Base-by-base conservation (phyloP, 1,140 invertebrate genomes). In the Aphis gossypii region DNA sequence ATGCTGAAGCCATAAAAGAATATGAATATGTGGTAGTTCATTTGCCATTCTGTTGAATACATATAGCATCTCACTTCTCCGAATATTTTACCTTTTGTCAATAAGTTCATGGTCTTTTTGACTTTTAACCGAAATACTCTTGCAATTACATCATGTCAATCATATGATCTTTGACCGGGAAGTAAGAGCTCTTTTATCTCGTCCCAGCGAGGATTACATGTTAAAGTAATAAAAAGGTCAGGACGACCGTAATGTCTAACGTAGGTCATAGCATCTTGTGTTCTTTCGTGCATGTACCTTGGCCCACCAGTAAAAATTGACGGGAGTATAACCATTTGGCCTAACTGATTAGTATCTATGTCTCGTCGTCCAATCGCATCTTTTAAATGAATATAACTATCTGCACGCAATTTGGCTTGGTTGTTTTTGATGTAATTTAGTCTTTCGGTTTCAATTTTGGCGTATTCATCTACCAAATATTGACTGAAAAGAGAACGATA, bases 391-490 rank as follows among this genome's bases (percentile, higher is more conserved):
- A 56, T 21, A 56, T 23, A 56, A 56, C 23, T 56, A 23, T 56
- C 54, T 23, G 54, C 21, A 23, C 51, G 20, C 51, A 54, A 20
- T 21, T 54, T 54, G 21, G 18, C 94, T 94, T 96, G 96, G 95
- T 96, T 95, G 18, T 94, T 94, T 93, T 94, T 82, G 44, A 96
- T 95, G 94, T 94, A 96, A 56, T 94, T 93, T 21, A 95, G 94
- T 88, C 95, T 94, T 94, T 95, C 95, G 82, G 94, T 95, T 95
- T 96, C 95, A 88, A 96, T 95, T 95, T 96, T 96, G 11, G 95
- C 95, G 94, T 95, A 96, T 94, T 96, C 95, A 94, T 96, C 95
- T 1, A 96, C 95, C 30, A 95, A 92, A 95, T 95, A 96, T 94
- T 96, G 94, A 76, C 95, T 95, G 94, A 95, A 94, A 38, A 38